These are phyloP conservation scores for Plemyria rubiginata DNA, from an alignment of 2,888 invertebrate genomes.

Conservation along the genomic window DNA sequence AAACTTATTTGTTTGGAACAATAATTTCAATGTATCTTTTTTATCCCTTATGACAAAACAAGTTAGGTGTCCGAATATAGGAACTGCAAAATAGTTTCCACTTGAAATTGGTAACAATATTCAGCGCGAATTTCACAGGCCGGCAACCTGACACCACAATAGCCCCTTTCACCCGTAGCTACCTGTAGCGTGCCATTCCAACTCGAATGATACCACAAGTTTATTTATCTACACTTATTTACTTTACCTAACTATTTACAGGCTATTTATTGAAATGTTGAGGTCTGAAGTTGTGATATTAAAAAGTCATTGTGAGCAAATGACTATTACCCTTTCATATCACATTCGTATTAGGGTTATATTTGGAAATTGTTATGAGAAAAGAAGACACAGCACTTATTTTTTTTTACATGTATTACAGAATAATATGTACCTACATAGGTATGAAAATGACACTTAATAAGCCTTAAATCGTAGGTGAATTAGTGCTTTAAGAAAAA, in stretches of 20 bases:
- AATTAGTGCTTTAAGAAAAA: too few species aligned
- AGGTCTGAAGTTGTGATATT: conserved; percentile 1
- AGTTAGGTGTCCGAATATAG: background rate
- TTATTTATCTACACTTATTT: background rate
- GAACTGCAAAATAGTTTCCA: background rate
- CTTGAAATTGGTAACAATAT: conserved; percentile 11
- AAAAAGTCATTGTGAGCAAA: conserved; percentile 6
- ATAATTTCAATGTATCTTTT: too few species aligned
- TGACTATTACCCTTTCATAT: background rate
- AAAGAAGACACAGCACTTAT: too few species aligned
- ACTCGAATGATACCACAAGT: conserved; percentile 7
- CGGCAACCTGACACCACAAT: conserved; percentile 58
- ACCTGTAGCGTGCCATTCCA: conserved; percentile 30
- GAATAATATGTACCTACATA: too few species aligned
- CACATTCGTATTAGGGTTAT: too few species aligned
- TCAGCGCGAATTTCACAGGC: conserved; percentile 29
- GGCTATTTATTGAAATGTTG: conserved; percentile 3
- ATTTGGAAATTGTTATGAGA: too few species aligned
- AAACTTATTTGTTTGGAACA: too few species aligned
- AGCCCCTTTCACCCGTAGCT: conserved; percentile 59
- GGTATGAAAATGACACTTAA: background rate
- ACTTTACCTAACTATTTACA: conserved; percentile 1
- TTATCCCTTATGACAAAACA: too few species aligned
- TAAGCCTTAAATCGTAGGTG: too few species aligned
- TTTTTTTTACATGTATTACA: too few species aligned